Conservation (phyloP, 2,113 vertebrate species). For the Aegithalos caudatus region DNA sequence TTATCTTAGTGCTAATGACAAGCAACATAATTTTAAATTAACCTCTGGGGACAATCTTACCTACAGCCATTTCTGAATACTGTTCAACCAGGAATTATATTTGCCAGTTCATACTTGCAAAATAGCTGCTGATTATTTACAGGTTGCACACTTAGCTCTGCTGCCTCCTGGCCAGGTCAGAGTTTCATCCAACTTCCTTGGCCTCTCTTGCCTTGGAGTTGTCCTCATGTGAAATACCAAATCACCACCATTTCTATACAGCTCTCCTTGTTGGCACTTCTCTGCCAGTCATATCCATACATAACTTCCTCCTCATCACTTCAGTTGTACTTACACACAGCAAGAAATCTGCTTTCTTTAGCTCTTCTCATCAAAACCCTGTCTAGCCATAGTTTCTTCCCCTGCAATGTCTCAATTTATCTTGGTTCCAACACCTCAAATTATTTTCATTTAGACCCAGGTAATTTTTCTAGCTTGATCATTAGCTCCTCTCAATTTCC, state of each 20-base stretch:
- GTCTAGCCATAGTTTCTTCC: not conserved
- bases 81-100: not conserved
- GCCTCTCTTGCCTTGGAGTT: not conserved
- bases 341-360: not conserved
- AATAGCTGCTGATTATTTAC: not conserved
- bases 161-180: not conserved
- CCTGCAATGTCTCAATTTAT: not conserved
- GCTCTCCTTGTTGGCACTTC: not conserved
- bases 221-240: not conserved
- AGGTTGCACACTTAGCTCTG: not conserved
- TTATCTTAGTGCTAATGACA: not conserved
- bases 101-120: not conserved
- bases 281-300: not conserved
- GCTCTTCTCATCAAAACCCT: not conserved
- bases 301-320: not conserved
- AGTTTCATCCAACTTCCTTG: not conserved
- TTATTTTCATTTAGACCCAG: not conserved
- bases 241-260: not conserved
- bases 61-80: not conserved
- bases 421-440: not conserved
- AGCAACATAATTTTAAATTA: not conserved
- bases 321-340: not conserved
- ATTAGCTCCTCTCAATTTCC: not conserved
- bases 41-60: not conserved
- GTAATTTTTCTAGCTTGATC: not conserved